phyloP scores from a whole-genome alignment of 2,888 invertebrate species.

The Carabus problematicus region DNA sequence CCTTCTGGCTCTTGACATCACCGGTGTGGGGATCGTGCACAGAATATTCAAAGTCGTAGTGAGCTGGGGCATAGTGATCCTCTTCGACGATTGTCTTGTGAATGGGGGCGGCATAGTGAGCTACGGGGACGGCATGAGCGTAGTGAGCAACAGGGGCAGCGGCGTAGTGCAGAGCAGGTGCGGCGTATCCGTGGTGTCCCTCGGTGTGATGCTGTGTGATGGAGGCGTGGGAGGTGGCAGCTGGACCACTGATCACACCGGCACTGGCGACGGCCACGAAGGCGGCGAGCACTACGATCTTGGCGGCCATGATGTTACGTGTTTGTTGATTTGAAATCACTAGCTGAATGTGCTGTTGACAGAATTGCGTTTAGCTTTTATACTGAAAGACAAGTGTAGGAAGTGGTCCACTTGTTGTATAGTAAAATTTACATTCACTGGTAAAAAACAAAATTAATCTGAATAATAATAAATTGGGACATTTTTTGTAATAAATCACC shows the following conservation, averaged over 20 bases:
- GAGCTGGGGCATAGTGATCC: slow-evolving; percentile 57
- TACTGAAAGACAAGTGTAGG: too few species aligned
- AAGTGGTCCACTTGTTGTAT: not conserved
- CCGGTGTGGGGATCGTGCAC: slow-evolving; percentile 59
- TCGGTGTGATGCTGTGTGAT: slow-evolving; percentile 25
- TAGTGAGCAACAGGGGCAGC: slow-evolving; percentile 6
- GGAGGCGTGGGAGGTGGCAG: slow-evolving; percentile 48
- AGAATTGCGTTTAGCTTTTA: too few species aligned
- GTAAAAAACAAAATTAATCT: too few species aligned
- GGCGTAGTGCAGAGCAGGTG: slow-evolving; percentile 52
- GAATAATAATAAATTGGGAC: too few species aligned
- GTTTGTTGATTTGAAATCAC: not conserved
- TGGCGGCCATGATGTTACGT: slow-evolving; percentile 22
- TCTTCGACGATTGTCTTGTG: slow-evolving; percentile 58
- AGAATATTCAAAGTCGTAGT: slow-evolving; percentile 60
- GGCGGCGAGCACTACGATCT: slow-evolving; percentile 53
- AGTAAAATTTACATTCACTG: not conserved
- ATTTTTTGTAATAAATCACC: too few species aligned
- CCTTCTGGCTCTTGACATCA: slow-evolving; percentile 58
- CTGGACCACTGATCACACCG: slow-evolving; percentile 62
- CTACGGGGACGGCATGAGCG: slow-evolving; percentile 16
- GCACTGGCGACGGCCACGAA: slow-evolving; percentile 57
- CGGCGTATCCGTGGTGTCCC: slow-evolving; percentile 45
- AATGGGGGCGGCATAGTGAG: slow-evolving; percentile 25
- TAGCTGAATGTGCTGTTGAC: slow-evolving; percentile 2